These are phyloP conservation scores for Melitaea cinxia DNA, from an alignment of 1,140 invertebrate genomes.

Conservation along the genomic window DNA sequence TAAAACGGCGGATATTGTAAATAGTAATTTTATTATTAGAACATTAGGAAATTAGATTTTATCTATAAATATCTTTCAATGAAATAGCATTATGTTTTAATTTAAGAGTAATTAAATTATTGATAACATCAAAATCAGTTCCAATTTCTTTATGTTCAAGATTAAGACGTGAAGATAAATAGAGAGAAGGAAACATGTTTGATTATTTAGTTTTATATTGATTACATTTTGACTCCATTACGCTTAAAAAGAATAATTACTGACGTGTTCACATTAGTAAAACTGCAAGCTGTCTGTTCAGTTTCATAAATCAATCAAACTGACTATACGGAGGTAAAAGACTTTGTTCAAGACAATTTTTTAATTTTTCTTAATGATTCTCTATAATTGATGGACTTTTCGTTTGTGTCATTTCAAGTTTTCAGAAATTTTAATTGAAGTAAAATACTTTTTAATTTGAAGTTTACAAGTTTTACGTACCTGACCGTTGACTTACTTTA, in stretches of 20 bases:
- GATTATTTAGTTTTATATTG: conserved; percentile 2
- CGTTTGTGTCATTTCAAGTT: too few relatives aligned
- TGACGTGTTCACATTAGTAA: too few relatives aligned
- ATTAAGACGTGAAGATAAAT: conserved; percentile 3
- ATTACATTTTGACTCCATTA: neutral
- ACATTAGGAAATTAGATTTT: neutral
- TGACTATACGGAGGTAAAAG: too few relatives aligned
- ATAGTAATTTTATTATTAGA: neutral
- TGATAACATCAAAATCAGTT: neutral
- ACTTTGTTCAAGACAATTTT: too few relatives aligned
- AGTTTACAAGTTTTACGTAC: too few relatives aligned
- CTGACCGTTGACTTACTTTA: too few relatives aligned
- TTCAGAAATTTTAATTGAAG: too few relatives aligned
- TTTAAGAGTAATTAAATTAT: neutral
- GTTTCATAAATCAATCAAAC: too few relatives aligned
- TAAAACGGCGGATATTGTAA: conserved; percentile 1
- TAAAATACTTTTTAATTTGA: too few relatives aligned
- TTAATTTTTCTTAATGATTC: too few relatives aligned
- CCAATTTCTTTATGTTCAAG: neutral
- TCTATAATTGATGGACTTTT: too few relatives aligned
- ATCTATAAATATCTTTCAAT: conserved; percentile 1
- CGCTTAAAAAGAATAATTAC: neutral
- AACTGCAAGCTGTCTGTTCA: neutral
- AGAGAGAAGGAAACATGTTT: conserved; percentile 1
- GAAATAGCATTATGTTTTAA: neutral